phyloP scores from a whole-genome alignment of 2,113 vertebrate genomes.

The Opisthocomus hoazin region DNA sequence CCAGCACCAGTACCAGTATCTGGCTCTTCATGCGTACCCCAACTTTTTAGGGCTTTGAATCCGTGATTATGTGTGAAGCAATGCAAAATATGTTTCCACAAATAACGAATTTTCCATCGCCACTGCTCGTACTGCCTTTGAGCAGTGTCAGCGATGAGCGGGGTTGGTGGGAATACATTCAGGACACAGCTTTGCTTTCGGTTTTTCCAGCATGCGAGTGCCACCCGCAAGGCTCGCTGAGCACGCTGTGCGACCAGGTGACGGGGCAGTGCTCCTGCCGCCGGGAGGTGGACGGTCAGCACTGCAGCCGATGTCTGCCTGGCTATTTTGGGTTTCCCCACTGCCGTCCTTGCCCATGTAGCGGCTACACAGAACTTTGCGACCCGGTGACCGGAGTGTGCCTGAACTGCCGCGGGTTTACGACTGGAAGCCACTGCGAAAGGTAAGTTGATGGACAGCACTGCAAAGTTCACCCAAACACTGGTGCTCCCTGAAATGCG shows the following conservation, averaged over 20 bases:
- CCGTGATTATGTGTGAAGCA: neutral
- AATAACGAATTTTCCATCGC: neutral
- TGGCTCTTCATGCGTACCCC: neutral
- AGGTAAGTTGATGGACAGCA: slow-evolving; percentile 38
- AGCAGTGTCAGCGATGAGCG: accelerated
- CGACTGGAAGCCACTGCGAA: slow-evolving; percentile 76
- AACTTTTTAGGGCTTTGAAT: neutral
- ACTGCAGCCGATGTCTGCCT: slow-evolving; percentile 72
- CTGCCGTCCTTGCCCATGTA: slow-evolving; percentile 78
- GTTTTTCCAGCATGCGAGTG: slow-evolving; percentile 79
- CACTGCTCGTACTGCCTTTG: neutral
- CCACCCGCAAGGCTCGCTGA: slow-evolving; percentile 74
- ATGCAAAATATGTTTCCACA: neutral
- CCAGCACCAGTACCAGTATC: neutral
- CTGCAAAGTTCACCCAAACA: neutral
- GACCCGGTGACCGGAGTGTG: slow-evolving; percentile 73
- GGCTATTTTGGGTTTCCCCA: slow-evolving; percentile 83
- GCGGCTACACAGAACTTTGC: slow-evolving; percentile 75
- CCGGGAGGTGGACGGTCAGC: slow-evolving; percentile 60
- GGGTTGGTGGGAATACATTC: neutral
- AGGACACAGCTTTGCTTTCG: neutral
- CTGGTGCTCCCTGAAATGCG: neutral
- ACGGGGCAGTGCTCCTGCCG: slow-evolving; percentile 82
- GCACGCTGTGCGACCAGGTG: slow-evolving; percentile 76
- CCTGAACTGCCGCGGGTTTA: slow-evolving; percentile 68